These are phyloP conservation scores for Pentalonia nigronervosa DNA, from an alignment of 1,140 invertebrate species.

Conservation along the genomic window DNA sequence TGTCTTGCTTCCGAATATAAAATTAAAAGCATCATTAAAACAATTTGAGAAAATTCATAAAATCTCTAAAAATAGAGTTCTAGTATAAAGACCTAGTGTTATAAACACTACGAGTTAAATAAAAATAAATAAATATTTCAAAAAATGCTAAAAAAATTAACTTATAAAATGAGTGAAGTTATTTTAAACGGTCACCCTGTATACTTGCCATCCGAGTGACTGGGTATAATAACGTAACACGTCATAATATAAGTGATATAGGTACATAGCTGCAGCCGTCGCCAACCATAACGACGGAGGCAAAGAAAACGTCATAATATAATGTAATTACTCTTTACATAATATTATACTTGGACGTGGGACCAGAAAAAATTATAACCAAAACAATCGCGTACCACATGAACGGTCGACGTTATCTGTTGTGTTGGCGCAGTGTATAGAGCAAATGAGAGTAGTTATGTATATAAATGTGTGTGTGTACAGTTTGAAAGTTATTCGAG, in stretches of 20 bases:
- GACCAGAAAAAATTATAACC: background rate
- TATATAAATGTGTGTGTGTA: background rate
- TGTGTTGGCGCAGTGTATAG: background rate
- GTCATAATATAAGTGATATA: background rate
- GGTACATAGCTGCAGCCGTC: background rate
- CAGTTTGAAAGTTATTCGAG: conserved; percentile 26
- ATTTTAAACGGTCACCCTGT: background rate
- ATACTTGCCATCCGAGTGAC: background rate
- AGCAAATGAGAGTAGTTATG: background rate
- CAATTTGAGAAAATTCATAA: background rate
- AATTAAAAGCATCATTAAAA: background rate
- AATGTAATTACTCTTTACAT: background rate
- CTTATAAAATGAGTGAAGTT: background rate
- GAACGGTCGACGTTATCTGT: background rate
- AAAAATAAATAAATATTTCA: too few relatives aligned
- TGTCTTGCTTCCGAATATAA: too few relatives aligned
- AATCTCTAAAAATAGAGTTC: too few relatives aligned
- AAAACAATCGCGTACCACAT: background rate
- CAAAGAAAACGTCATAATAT: background rate
- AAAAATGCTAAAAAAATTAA: too few relatives aligned
- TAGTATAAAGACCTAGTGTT: background rate
- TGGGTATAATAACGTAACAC: background rate
- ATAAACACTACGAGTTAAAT: too few relatives aligned
- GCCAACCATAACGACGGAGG: background rate
- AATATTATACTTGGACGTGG: background rate